These are phyloP conservation scores for Malurus splendens DNA, from an alignment of 2,797 vertebrate genomes.

Conservation along the genomic window DNA sequence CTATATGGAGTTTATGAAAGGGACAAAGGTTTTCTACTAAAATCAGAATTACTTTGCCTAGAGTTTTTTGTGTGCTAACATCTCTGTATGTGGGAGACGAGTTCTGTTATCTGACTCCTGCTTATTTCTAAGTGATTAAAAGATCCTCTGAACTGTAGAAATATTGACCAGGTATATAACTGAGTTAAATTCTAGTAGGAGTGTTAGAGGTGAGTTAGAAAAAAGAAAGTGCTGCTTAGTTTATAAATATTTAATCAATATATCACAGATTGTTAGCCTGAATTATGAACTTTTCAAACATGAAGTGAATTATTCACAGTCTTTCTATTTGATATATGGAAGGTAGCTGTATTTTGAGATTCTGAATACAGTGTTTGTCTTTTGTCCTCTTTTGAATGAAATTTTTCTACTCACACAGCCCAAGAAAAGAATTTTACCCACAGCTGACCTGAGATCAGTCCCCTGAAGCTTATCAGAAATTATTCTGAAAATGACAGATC, in stretches of 20 bases:
- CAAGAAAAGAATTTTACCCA: background rate
- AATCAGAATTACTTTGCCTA: slow-evolving; percentile 12
- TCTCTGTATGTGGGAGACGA: background rate
- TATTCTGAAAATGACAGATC: background rate
- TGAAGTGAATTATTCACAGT: background rate
- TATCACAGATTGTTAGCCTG: background rate
- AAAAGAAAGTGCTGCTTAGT: background rate
- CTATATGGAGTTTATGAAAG: slow-evolving; percentile 20
- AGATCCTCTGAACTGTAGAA: background rate
- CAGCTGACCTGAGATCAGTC: background rate
- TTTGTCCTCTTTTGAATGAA: background rate
- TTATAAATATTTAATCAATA: background rate
- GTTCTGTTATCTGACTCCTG: slow-evolving; percentile 16
- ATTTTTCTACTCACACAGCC: background rate
- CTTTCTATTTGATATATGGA: background rate
- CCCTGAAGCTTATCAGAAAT: background rate
- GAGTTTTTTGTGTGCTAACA: slow-evolving; percentile 9
- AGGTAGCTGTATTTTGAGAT: background rate
- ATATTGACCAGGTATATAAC: background rate
- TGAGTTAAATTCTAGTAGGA: background rate
- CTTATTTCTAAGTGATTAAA: background rate
- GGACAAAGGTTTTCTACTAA: slow-evolving; percentile 16
- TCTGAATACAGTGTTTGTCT: background rate
- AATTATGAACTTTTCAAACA: background rate
- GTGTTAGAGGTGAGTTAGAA: background rate